Evolutionary conservation across 1,140 invertebrate genomes (phyloP), one percentile per base, ranked within the genome.

Genomic region (Drosophila sechellia): DNA sequence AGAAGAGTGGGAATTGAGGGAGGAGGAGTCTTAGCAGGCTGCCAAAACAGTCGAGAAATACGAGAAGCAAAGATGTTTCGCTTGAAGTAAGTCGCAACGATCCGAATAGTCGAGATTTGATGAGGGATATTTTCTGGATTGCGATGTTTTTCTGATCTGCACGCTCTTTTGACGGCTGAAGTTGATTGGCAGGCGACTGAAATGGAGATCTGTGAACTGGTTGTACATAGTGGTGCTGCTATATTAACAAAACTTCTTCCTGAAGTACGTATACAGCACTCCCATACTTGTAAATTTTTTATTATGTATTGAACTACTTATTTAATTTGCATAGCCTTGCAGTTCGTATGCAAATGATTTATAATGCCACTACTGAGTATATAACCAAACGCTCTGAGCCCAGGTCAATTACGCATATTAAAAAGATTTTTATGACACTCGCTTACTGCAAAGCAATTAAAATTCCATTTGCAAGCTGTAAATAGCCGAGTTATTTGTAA

Each of bases 61-160:
- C 25, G 66, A 70, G 66, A 70, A 57, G 49, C 27, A 17, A 12
- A 35, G 68, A 49, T 57, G 52, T 37, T 71, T 57, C 68, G 68
- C 68, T 57, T 20, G 65, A 71, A 71, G 35, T 71, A 55, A 71
- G 64, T 71, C 69, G 68, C 68, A 71, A 70, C 39, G 65, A 71
- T 40, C 68, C 68, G 43, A 57, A 70, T 52, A 66, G 37, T 53
- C 46, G 20, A 65, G 60, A 52, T 68, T 43, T 66, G 64, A 68
- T 66, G 60, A 66, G 64, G 61, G 64, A 52, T 53, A 66, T 68
- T 34, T 49, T 31, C n/a, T 8, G 56, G 17, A 11, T 55, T 22
- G 63, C 42, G 8, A 20, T 25, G 15, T 27, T 15, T 63, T 34
- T 13, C 17, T 45, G 46, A 66, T 66, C 57, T 34, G 35, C 60